Conservation (phyloP, 1,140 invertebrate genomes). For the honey bee (Apis mellifera) region DNA sequence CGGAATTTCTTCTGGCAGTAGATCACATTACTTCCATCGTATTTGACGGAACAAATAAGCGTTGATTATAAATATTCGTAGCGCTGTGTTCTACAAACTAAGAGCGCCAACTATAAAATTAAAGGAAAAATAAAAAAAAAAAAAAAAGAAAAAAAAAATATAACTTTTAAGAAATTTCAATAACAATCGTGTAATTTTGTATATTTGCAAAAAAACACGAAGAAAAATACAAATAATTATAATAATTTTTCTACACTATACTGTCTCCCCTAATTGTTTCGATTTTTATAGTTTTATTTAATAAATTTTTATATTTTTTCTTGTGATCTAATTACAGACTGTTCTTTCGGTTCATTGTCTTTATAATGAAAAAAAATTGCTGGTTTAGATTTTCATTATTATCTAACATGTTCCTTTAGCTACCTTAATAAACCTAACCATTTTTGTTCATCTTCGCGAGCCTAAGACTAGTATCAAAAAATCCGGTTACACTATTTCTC, state of each 20-base stretch:
- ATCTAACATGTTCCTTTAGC: not conserved
- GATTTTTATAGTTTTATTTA: not conserved
- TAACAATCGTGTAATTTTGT: not conserved
- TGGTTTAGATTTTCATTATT: not conserved
- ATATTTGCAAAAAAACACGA: slow-evolving; percentile 20
- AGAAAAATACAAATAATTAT: slow-evolving; percentile 6
- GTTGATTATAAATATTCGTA: slow-evolving; percentile 10
- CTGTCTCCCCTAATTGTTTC: slow-evolving; percentile 7
- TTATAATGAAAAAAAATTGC: not conserved
- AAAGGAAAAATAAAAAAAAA: not conserved
- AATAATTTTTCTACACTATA: not conserved
- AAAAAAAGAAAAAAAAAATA: not conserved
- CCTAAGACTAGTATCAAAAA: slow-evolving; percentile 53
- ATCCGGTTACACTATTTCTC: slow-evolving; percentile 27
- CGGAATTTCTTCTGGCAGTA: slow-evolving; percentile 56
- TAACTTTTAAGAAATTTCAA: not conserved
- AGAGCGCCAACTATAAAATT: not conserved
- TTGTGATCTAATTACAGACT: not conserved
- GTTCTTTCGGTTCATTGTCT: not conserved
- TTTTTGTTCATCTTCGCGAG: not conserved
- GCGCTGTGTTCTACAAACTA: not conserved
- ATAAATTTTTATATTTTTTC: not conserved
- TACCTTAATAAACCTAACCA: slow-evolving; percentile 6
- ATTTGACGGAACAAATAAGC: slow-evolving; percentile 27
- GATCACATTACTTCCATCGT: slow-evolving; percentile 18